These are phyloP conservation scores for Meganola albula DNA, from an alignment of 2,888 invertebrate species.

Conservation along the genomic window DNA sequence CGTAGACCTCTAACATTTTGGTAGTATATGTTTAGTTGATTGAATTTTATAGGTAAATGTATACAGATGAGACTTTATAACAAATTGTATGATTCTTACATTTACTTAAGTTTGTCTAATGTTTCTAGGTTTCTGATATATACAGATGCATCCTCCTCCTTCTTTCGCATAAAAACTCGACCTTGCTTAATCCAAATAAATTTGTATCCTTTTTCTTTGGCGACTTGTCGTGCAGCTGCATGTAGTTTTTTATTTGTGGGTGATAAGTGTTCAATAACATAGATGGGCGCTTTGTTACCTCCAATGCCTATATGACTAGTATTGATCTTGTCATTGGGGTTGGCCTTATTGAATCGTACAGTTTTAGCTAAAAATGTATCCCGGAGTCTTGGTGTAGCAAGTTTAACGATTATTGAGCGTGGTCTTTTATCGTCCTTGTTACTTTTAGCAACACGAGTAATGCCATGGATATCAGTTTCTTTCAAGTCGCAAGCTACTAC, in stretches of 20 bases:
- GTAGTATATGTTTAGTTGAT: not conserved
- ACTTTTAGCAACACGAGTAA: slow-evolving; percentile 1
- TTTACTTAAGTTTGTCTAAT: slow-evolving; percentile 3
- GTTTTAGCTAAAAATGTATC: not conserved
- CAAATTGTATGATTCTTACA: not conserved
- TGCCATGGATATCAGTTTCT: not conserved
- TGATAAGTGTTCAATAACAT: slow-evolving; percentile 9
- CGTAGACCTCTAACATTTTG: not conserved
- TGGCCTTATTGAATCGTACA: slow-evolving; percentile 2
- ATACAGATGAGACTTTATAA: not conserved
- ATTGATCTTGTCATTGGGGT: slow-evolving; percentile 4
- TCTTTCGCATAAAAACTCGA: slow-evolving; percentile 6
- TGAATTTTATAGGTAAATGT: not conserved
- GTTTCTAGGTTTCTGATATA: slow-evolving; percentile 3
- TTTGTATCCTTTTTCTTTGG: slow-evolving; percentile 9
- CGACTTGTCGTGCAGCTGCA: slow-evolving; percentile 7
- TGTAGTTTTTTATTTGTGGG: slow-evolving; percentile 7
- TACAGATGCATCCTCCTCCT: not conserved
- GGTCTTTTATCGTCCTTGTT: not conserved
- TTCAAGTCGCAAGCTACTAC: not conserved
- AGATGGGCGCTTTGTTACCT: slow-evolving; percentile 4
- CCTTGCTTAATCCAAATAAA: slow-evolving; percentile 13
- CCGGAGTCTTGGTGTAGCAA: not conserved
- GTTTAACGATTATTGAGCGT: slow-evolving; percentile 1
- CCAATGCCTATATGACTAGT: slow-evolving; percentile 4